Evolutionary conservation across 1,140 invertebrate genomes (phyloP).

Genomic region (Magallana ariakensis): DNA sequence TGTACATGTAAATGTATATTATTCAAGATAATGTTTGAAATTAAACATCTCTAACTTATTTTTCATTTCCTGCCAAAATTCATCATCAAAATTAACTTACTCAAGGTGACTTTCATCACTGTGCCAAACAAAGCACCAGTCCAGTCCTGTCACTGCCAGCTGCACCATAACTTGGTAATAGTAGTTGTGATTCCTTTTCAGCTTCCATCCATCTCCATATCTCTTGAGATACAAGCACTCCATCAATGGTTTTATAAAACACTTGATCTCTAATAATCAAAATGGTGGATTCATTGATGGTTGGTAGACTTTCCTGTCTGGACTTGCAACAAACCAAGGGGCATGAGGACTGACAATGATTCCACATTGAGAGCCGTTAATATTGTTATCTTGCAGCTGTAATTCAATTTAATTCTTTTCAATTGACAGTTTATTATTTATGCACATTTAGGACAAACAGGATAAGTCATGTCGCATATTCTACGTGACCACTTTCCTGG

Average conservation of each 20-base stretch:
- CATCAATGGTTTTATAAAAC: background rate
- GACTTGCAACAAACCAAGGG: slow-evolving; percentile 53
- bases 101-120: too few relatives aligned
- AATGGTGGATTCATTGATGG: slow-evolving; percentile 34
- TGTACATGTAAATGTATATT: too few relatives aligned
- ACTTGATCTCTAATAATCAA: background rate
- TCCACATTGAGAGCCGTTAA: slow-evolving; percentile 54
- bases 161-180: too few relatives aligned
- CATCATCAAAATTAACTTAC: too few relatives aligned
- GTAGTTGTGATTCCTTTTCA: too few relatives aligned
- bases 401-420: background rate
- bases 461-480: slow-evolving; percentile 8
- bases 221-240: too few relatives aligned
- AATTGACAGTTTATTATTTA: slow-evolving; percentile 30
- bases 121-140: too few relatives aligned
- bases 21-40: too few relatives aligned
- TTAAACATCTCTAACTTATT: too few relatives aligned
- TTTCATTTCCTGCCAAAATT: too few relatives aligned
- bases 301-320: slow-evolving; percentile 53
- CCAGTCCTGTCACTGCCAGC: too few relatives aligned
- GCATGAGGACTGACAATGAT: slow-evolving; percentile 28
- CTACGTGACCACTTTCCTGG: slow-evolving; percentile 11
- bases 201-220: too few relatives aligned
- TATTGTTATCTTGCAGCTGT: slow-evolving; percentile 32
- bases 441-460: background rate